Evolutionary conservation across 2,797 vertebrate species (phyloP), one percentile per base, ranked within the genome.

Genomic region (Sylvia borin): DNA sequence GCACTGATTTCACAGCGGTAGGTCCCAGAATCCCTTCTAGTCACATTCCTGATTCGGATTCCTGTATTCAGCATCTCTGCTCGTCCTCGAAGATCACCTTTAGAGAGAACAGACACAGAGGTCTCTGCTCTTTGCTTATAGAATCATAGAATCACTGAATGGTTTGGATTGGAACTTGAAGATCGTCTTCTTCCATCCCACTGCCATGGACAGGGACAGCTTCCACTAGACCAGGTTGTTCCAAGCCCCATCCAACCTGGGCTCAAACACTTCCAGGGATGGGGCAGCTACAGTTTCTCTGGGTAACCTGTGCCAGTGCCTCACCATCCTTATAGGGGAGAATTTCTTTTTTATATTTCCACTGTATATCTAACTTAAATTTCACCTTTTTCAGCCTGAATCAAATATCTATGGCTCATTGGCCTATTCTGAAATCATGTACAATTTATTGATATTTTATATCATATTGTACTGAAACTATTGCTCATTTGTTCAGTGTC

Each of bases 1-100:
- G 98, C 98, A 12, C 98, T 99, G 95, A 99, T 98, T 98, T 99
- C 99, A 48, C 99, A 99, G 38, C 99, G 99, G 78, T 99, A 99
- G 76, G 98, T 98, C 11, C 99, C 99, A 1, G 99, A 98, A 57
- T 99, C 99, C 19, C 96, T 98, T 97, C 99, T 98, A 47, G 98
- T 99, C 88, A 99, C 99, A 58, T 95, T 97, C 38, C 66, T 97
- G 89, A 99, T 98, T 12, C 96, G 98, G 84, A 99, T 99, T 25
- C 98, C 99, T 75, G 99, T 99, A 25, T 98, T 98, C 2, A 97
- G 94, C 61, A 99, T 99, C 92, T 97, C 97, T 2, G 99, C 99
- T 76, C 99, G 98, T 31, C 97, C 97, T 85, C 95, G 97, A 79
- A 99, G 99, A 43, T 98, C 90, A 92, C 97, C 99, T 99, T 96